Evolutionary conservation across 2,888 invertebrate species (phyloP).

Genomic region (Andrena marginata): DNA sequence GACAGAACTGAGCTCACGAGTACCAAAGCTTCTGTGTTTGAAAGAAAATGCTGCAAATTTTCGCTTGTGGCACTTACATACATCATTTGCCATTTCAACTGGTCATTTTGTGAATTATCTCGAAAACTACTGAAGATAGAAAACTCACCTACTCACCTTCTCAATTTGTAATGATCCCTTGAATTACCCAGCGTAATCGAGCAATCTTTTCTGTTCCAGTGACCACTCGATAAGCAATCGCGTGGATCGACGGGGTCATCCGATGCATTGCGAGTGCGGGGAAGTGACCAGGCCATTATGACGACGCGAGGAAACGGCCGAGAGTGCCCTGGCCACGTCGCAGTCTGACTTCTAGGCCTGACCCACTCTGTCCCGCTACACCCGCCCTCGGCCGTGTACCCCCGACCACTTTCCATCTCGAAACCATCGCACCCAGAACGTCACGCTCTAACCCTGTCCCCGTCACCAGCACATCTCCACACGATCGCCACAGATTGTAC

Average conservation of each 20-base stretch:
- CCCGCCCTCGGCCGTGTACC: conserved; percentile 54
- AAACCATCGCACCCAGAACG: conserved; percentile 46
- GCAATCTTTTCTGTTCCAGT: conserved; percentile 84
- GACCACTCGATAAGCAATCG: conserved; percentile 91
- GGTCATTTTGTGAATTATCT: no score
- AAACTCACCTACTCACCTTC: no score
- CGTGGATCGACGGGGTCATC: conserved; percentile 86
- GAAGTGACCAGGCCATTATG: conserved; percentile 84
- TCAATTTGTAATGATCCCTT: no score
- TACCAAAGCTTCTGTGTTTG: no score
- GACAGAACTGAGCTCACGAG: no score
- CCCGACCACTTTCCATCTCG: conserved; percentile 32
- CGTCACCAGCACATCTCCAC: conserved; percentile 5
- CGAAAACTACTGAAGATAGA: no score
- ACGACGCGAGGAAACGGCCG: conserved; percentile 84
- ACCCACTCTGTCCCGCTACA: conserved; percentile 48
- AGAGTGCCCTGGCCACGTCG: conserved; percentile 83
- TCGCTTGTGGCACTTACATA: no score
- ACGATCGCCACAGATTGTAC: conserved; percentile 28
- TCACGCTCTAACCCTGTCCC: conserved; percentile 24
- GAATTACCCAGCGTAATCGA: not conserved
- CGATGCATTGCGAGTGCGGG: conserved; percentile 80
- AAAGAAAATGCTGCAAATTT: no score
- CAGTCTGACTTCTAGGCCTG: conserved; percentile 81
- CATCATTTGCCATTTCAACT: no score